Base-by-base conservation (phyloP, 2,113 vertebrate genomes). In the Phoenicopterus ruber region DNA sequence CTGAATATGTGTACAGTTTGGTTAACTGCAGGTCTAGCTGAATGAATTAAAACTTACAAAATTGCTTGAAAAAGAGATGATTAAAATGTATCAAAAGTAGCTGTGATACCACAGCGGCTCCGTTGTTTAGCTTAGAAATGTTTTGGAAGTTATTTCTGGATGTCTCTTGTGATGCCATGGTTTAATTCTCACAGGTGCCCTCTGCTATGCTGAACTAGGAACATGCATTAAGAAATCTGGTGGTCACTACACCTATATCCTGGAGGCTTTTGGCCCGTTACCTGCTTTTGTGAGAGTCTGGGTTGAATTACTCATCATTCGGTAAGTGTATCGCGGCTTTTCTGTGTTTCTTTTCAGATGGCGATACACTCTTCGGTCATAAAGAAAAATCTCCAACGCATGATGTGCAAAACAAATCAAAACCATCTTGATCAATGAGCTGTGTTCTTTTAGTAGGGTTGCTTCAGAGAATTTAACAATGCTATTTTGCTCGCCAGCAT, bases 221-320 rank as follows among this genome's bases (percentile, higher is more conserved):
- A 99, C 99, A 4, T 99, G 98, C 90, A 99, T 99, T 89, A 99
- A 98, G 96, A 99, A 99, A 96, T 99, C 99, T 55, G 99, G 99
- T 5, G 99, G 99, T 50, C 99, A 99, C 95, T 99, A 99, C 71
- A 99, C 98, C 1, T 99, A 99, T 19, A 98, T 99, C 78, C 94
- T 99, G 96, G 99, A 99, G 97, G 99, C 99, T 17, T 99, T 99
- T 95, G 99, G 99, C 36, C 99, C 99, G 0, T 97, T 99, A 42
- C 97, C 99, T 95, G 99, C 99, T 72, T 99, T 99, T 93, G 96
- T 99, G 50, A 96, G 98, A 94, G 98, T 99, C 25, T 99, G 99
- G 99, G 98, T 97, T 44, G 99, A 99, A 61, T 96, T 99, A 10
- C 98, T 99, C 25, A 91, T 99, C 54, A 99, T 99, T 97, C 99